Percentiles rank a stretch among this genome's conserved stretches.
Conservation (phyloP, 2,113 vertebrate species). For the Castor canadensis region DNA sequence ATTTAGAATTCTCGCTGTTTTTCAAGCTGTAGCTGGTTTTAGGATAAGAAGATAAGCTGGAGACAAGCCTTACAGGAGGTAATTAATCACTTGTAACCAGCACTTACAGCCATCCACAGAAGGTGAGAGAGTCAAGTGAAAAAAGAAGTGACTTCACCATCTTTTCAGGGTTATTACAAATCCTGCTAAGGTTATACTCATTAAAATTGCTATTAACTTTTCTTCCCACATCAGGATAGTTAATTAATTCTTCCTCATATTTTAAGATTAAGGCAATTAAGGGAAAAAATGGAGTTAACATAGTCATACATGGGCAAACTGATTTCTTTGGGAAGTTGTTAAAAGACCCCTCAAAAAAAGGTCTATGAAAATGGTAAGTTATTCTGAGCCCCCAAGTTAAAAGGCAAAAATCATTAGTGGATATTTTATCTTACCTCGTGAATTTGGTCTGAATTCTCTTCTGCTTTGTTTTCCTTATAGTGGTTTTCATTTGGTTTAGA, state of each 20-base stretch:
- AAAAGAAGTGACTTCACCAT: slow-evolving; percentile 63
- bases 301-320: slow-evolving; percentile 10
- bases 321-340: slow-evolving; percentile 61
- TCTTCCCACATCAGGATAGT: slow-evolving; percentile 56
- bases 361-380: neutral
- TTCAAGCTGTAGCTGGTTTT: neutral
- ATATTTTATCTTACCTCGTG: neutral
- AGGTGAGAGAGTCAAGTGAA: slow-evolving; percentile 62
- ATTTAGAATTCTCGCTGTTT: slow-evolving; percentile 24
- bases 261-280: slow-evolving; percentile 69
- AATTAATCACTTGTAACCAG: slow-evolving; percentile 71
- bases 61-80: slow-evolving; percentile 45
- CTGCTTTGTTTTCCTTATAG: neutral
- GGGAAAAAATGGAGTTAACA: slow-evolving; percentile 46
- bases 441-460: neutral
- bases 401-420: slow-evolving; percentile 30
- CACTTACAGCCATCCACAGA: slow-evolving; percentile 4
- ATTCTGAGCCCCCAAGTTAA: neutral
- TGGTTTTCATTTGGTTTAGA: slow-evolving; percentile 34
- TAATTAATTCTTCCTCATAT: slow-evolving; percentile 71
- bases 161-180: slow-evolving; percentile 60
- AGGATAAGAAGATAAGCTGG: slow-evolving; percentile 24
- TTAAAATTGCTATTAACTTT: slow-evolving; percentile 76
- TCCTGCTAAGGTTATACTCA: slow-evolving; percentile 67
- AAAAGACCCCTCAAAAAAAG: neutral